These are phyloP conservation scores for Anthrax anthrax DNA, from an alignment of 2,888 invertebrate genomes.

Conservation along the genomic window DNA sequence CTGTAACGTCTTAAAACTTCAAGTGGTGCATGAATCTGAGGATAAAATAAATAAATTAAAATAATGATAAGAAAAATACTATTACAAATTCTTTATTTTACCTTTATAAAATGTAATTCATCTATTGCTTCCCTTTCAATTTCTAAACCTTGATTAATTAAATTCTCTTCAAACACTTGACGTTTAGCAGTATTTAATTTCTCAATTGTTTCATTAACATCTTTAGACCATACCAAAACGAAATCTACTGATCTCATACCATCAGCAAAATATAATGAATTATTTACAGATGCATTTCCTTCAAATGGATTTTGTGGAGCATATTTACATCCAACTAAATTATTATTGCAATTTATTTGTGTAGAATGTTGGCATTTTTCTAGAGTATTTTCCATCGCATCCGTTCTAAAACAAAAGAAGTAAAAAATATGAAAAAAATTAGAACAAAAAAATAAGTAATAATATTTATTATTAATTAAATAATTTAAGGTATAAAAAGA, in stretches of 20 bases:
- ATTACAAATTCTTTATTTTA: slow-evolving; percentile 17
- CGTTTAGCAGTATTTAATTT: slow-evolving; percentile 37
- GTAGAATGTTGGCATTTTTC: no score
- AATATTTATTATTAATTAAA: not conserved
- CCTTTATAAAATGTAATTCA: slow-evolving; percentile 66
- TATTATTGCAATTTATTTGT: slow-evolving; percentile 7
- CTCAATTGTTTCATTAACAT: slow-evolving; percentile 36
- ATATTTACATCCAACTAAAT: slow-evolving; percentile 4
- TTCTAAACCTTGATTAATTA: slow-evolving; percentile 57
- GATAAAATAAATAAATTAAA: slow-evolving; percentile 11
- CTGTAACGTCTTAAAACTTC: slow-evolving; percentile 74
- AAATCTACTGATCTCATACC: slow-evolving; percentile 60
- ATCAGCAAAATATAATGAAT: slow-evolving; percentile 52
- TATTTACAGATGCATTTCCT: slow-evolving; percentile 13
- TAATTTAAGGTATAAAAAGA: no score
- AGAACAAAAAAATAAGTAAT: not conserved
- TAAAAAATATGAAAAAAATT: not conserved
- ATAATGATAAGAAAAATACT: not conserved
- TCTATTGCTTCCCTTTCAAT: slow-evolving; percentile 55
- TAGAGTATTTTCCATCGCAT: slow-evolving; percentile 3
- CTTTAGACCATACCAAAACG: slow-evolving; percentile 61
- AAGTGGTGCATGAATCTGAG: slow-evolving; percentile 70
- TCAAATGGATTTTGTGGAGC: slow-evolving; percentile 12
- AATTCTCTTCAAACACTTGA: slow-evolving; percentile 53
- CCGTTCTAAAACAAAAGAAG: not conserved